A percentile compares a stretch with the other conserved stretches of the same genome.
Evolutionary conservation across 1,140 invertebrate genomes (phyloP).

Genomic region (Drosophila lini): DNA sequence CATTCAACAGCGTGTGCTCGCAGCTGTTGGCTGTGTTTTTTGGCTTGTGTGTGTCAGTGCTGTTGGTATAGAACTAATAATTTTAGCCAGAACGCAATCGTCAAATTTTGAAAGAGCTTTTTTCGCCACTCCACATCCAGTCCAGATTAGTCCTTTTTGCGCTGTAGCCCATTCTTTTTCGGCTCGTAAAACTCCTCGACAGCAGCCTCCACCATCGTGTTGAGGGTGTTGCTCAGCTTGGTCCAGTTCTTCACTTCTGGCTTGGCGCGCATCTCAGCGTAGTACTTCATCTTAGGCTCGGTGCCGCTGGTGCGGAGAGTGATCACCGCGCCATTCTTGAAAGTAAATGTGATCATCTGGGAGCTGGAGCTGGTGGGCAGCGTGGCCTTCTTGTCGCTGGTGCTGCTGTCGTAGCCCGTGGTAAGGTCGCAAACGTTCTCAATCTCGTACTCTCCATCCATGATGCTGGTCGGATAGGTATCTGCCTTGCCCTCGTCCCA

Average conservation of each 20-base stretch:
- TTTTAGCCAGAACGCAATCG: slow-evolving; percentile 25
- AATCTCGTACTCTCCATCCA: slow-evolving; percentile 90
- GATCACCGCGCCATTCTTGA: slow-evolving; percentile 93
- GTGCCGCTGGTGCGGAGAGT: slow-evolving; percentile 98
- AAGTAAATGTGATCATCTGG: slow-evolving; percentile 99
- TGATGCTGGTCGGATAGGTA: slow-evolving; percentile 89
- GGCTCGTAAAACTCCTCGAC: slow-evolving; percentile 93
- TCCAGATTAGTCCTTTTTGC: slow-evolving; percentile 57
- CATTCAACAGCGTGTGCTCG: slow-evolving; percentile 18
- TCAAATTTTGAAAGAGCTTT: slow-evolving; percentile 20
- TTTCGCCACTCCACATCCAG: not conserved
- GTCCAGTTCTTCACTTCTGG: slow-evolving; percentile 90
- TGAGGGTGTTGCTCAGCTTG: slow-evolving; percentile 87
- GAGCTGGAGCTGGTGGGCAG: slow-evolving; percentile 90
- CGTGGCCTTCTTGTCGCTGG: slow-evolving; percentile 89
- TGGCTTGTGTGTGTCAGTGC: slow-evolving; percentile 44
- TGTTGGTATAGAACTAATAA: slow-evolving; percentile 31
- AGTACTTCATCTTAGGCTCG: slow-evolving; percentile 99
- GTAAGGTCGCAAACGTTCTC: slow-evolving; percentile 93
- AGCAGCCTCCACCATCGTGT: slow-evolving; percentile 91
- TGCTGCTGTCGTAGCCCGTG: slow-evolving; percentile 92
- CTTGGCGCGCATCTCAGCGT: slow-evolving; percentile 93
- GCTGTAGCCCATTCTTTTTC: slow-evolving; percentile 88
- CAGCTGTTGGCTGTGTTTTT: slow-evolving; percentile 31
- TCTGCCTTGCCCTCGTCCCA: slow-evolving; percentile 85